Evolutionary conservation across 1,140 invertebrate species (phyloP).

Genomic region (Drosophila orena): DNA sequence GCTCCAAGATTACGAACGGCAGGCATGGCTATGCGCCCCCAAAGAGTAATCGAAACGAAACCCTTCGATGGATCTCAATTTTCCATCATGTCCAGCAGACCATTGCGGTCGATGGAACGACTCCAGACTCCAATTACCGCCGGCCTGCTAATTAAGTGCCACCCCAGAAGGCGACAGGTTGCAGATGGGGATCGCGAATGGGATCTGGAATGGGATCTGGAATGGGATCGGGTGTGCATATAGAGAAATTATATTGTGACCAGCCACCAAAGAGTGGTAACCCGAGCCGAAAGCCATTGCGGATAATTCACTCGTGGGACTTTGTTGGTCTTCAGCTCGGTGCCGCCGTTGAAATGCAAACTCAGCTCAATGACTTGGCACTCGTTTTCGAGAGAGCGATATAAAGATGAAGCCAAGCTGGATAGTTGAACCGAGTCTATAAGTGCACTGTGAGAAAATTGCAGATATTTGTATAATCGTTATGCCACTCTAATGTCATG

Average conservation of each 20-base stretch:
- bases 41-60: constrained; percentile 3
- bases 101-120: constrained; percentile 27
- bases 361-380: constrained; percentile 71
- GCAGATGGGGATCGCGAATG: constrained; percentile 17
- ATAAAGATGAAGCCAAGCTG: neutral
- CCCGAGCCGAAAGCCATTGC: constrained; percentile 57
- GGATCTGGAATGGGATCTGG: neutral
- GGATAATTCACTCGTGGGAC: constrained; percentile 78
- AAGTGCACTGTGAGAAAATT: constrained; percentile 8
- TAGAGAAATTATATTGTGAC: constrained; percentile 41
- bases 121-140: constrained; percentile 52
- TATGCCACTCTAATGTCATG: too few relatives aligned
- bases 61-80: constrained; percentile 34
- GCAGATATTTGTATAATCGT: too few relatives aligned
- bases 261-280: constrained; percentile 53
- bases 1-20: constrained; percentile 5
- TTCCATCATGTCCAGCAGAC: constrained; percentile 41
- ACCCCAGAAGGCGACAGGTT: constrained; percentile 44
- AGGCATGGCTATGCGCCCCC: neutral
- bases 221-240: neutral
- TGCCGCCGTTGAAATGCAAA: constrained; percentile 59
- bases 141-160: constrained; percentile 51
- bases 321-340: constrained; percentile 40
- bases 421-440: constrained; percentile 16
- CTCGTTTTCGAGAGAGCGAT: neutral